A percentile compares a stretch with the other conserved stretches of the same genome.
These are phyloP conservation scores for Amaurobius ferox DNA, from an alignment of 2,888 invertebrate genomes.

Conservation along the genomic window DNA sequence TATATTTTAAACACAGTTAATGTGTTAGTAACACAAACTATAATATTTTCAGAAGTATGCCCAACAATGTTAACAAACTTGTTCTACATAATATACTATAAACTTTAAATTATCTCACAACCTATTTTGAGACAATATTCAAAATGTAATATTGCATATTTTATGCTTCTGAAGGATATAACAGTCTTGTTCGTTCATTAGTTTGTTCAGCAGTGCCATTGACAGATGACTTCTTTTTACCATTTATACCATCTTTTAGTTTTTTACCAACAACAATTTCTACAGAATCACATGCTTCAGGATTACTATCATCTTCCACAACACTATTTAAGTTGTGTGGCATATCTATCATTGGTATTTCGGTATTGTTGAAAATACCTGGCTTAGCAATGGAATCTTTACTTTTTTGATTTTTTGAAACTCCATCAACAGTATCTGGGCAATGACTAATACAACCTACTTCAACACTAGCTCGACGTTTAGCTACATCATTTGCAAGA, in stretches of 20 bases:
- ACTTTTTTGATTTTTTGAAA: constrained; percentile 30
- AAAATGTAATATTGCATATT: not conserved
- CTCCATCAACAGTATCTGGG: constrained; percentile 46
- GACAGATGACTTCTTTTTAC: constrained; percentile 58
- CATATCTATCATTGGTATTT: constrained; percentile 65
- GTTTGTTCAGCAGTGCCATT: constrained; percentile 66
- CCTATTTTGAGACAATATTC: not conserved
- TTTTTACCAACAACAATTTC: constrained; percentile 50
- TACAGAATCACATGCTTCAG: constrained; percentile 39
- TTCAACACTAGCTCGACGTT: constrained; percentile 66
- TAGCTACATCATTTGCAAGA: constrained; percentile 31
- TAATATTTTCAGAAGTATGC: not conserved
- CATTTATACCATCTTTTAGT: constrained; percentile 46
- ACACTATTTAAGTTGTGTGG: constrained; percentile 59
- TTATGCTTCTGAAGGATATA: constrained; percentile 67
- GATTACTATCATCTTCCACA: constrained; percentile 54
- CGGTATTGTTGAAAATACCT: constrained; percentile 24
- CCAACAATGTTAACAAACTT: not conserved
- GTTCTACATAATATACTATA: not conserved
- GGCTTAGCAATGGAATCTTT: constrained; percentile 32
- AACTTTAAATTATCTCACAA: not conserved
- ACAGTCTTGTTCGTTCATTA: constrained; percentile 64
- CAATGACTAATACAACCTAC: constrained; percentile 56
- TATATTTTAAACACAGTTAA: not conserved
- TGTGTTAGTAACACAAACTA: constrained; percentile 1